These are phyloP conservation scores for Globicephala melas DNA, from an alignment of 2,113 vertebrate species.

Conservation along the genomic window DNA sequence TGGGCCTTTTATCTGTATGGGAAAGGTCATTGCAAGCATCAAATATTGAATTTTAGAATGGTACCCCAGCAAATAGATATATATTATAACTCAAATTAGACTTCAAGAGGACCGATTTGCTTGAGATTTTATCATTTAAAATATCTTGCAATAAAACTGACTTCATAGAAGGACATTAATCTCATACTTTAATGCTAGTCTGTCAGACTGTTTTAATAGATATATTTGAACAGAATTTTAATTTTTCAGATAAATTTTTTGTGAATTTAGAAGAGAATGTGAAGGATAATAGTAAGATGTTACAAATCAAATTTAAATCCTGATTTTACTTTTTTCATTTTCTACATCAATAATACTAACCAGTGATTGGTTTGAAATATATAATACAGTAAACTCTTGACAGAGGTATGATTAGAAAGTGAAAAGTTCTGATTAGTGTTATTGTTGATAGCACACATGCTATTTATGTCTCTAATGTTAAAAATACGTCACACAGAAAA, in stretches of 20 bases:
- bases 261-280: not conserved
- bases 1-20: constrained; percentile 36
- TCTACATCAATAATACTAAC: not conserved
- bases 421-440: not conserved
- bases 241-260: constrained; percentile 14
- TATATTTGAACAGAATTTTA: constrained; percentile 43
- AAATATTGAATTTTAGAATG: constrained; percentile 18
- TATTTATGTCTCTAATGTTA: not conserved
- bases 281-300: not conserved
- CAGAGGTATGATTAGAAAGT: not conserved
- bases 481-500: not conserved
- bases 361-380: not conserved
- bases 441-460: not conserved
- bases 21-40: constrained; percentile 35
- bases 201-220: constrained; percentile 39
- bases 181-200: not conserved
- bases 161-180: constrained; percentile 32
- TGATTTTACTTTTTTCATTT: constrained; percentile 33
- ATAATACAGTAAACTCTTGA: not conserved
- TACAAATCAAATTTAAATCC: constrained; percentile 39
- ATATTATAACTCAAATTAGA: constrained; percentile 43
- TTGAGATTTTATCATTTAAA: constrained; percentile 46
- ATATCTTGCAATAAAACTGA: constrained; percentile 52
- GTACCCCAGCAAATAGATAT: not conserved
- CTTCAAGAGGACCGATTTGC: constrained; percentile 45